Percentiles rank a stretch among this genome's conserved stretches.
phyloP scores from a whole-genome alignment of 1,140 invertebrate species.

The Bicyclus anynana region DNA sequence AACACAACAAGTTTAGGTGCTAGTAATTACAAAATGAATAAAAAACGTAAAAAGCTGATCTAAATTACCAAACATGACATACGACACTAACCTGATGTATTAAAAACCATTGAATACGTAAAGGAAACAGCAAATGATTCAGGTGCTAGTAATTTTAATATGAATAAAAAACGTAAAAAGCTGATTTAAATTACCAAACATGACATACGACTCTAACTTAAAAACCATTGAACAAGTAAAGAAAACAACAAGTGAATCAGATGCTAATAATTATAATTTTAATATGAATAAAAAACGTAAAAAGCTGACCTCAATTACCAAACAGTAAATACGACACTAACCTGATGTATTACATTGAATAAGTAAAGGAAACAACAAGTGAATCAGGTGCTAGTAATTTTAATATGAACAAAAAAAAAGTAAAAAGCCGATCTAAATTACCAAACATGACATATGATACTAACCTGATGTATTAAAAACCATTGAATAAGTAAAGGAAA shows the following conservation, averaged over 20 bases:
- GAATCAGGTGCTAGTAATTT: no score
- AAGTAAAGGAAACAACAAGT: no score
- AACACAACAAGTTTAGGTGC: slow-evolving; percentile 23
- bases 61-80: slow-evolving; percentile 1
- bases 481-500: slow-evolving; percentile 11
- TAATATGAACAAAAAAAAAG: no score
- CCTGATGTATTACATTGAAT: slow-evolving; percentile 11
- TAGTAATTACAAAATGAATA: slow-evolving; percentile 1
- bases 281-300: neutral
- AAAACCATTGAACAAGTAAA: slow-evolving; percentile 10
- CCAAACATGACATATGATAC: neutral
- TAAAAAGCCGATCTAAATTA: no score
- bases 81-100: slow-evolving; percentile 1
- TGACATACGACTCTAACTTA: neutral
- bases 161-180: no score
- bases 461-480: slow-evolving; percentile 12
- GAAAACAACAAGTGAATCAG: slow-evolving; percentile 26
- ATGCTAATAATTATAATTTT: slow-evolving; percentile 12
- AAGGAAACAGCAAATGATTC: slow-evolving; percentile 28
- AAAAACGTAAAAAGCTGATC: neutral
- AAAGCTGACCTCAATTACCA: slow-evolving; percentile 1
- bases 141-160: no score
- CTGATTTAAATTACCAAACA: no score
- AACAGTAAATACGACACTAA: neutral
- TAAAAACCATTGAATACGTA: slow-evolving; percentile 18